Base-by-base conservation (phyloP, 2,888 invertebrate genomes). In the Polydrusus cervinus region DNA sequence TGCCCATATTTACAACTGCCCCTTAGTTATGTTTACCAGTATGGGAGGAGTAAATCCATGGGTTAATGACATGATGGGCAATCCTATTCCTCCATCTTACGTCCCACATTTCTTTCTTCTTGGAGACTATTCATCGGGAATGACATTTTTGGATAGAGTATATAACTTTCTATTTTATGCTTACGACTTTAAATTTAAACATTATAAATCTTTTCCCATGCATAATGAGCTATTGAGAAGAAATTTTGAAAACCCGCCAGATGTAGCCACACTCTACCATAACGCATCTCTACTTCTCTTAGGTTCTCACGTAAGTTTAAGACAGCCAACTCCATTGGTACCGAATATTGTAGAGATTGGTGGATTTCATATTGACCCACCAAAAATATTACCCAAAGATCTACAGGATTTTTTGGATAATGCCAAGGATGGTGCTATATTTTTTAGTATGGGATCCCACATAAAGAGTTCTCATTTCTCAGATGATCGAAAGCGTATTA, bases 381-480 rank as follows among this genome's bases (percentile, higher is more conserved):
- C 82, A 3, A 66, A 66, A 78, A 64, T 76, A 51, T 64, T 84
- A 34, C 82, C 84, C 0, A 68, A 79, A 65, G 89, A 90, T 81
- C 81, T 91, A 0, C 86, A 90, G 83, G 83, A 85, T 18, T 84
- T 89, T 67, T 80, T 91, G 61, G 90, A 91, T 77, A 84, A 85
- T 11, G 87, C 90, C 0, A 86, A 84, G 66, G 78, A 90, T 65
- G 91, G 91, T 0, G 90, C 88, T 0, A 86, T 91, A 0, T 90
- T 89, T 72, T 88, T 91, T 78, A 90, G 89, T 79, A 89, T 92
- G 81, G 92, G 92, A 1, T 90, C 91, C 0, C 89, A 90, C 76
- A 86, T 91, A 0, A 87, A 88, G 65, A 90, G 90, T 75, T 85
- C 88, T n/a, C 88, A 91, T 79, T 82, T 93, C 64, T 88, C 90